Percentiles rank a stretch among this genome's conserved stretches.
Evolutionary conservation across 2,888 invertebrate genomes (phyloP).

Genomic region (Drosophila phalerata): DNA sequence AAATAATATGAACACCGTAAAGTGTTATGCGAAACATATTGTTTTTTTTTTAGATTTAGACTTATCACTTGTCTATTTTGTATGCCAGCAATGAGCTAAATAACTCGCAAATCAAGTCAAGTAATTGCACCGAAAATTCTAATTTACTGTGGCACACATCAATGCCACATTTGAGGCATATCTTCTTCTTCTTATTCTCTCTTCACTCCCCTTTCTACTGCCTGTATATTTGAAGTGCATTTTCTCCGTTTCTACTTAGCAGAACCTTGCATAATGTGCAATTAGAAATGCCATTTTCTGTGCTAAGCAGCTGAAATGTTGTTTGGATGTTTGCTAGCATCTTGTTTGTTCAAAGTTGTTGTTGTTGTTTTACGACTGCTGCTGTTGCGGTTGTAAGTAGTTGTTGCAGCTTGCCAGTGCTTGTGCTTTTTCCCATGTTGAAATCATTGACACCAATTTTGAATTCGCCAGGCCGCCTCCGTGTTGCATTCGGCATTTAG

Average conservation of each 20-base stretch:
- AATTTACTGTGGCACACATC: conserved; percentile 19
- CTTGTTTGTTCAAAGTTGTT: conserved; percentile 24
- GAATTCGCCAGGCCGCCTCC: conserved; percentile 59
- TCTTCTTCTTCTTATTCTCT: background rate
- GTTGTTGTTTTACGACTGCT: conserved; percentile 9
- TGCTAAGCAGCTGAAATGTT: conserved; percentile 59
- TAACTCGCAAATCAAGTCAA: conserved; percentile 21
- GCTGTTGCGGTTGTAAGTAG: conserved; percentile 11
- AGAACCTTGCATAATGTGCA: conserved; percentile 76
- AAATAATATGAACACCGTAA: no score
- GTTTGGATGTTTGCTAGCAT: conserved; percentile 36
- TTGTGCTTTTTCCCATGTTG: conserved; percentile 76
- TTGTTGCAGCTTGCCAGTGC: conserved; percentile 14
- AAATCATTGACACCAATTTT: conserved; percentile 81
- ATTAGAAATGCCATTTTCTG: conserved; percentile 77
- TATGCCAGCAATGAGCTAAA: conserved; percentile 9
- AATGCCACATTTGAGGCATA: conserved; percentile 29
- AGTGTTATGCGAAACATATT: no score
- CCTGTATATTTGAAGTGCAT: conserved; percentile 28
- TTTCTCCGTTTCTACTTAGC: conserved; percentile 44
- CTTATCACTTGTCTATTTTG: background rate
- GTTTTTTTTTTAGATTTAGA: background rate
- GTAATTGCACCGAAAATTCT: conserved; percentile 25
- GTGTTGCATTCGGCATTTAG: conserved; percentile 66
- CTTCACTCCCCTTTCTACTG: background rate